Base-by-base conservation (phyloP, 1,140 invertebrate genomes). In the Lerema accius region DNA sequence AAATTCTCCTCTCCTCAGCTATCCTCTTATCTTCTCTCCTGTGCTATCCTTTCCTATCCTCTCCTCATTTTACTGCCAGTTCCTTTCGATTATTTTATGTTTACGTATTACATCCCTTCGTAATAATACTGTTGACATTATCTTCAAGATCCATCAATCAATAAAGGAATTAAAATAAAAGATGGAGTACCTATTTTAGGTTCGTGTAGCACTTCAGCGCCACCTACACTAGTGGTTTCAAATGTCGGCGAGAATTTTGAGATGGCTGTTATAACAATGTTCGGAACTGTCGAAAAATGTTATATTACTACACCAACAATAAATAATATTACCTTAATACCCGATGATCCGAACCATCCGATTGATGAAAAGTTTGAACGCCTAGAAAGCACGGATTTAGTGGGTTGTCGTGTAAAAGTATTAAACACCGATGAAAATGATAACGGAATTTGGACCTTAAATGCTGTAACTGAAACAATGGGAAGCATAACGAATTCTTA, bases 361-460 rank as follows among this genome's bases (percentile, higher is more conserved):
- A 23, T 23, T 2, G 48, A 76, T 35, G 64, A 66, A 0, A 73
- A 69, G 37, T 53, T 45, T 23, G 10, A 65, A 61, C 48, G 67
- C 58, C n/a, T 49, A 15, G 61, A 58, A 39, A 59, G 65, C 3
- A 17, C 17, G 14, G 65, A 69, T 19, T 9, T 42, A 5, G 15
- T 49, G 0, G 26, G 46, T 14, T 78, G 76, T 46, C 58, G 49
- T 6, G 68, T 40, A 9, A 43, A 48, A 2, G 50, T 78, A 0
- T 46, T 28, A 9, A 42, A 70, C 40, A 15, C 76, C n/a, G 53
- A 73, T 6, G 15, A 51, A n/a, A 51, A 46, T 11, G 76, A 76
- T 45, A 53, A 39, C 13, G 76, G 76, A 0, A 14, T 67, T 2
- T 79, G 76, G 76, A 67, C 55, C 0, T 15, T 74, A 16, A 40